These are phyloP conservation scores for Hyphantria cunea DNA, from an alignment of 1,140 invertebrate species.

Conservation along the genomic window DNA sequence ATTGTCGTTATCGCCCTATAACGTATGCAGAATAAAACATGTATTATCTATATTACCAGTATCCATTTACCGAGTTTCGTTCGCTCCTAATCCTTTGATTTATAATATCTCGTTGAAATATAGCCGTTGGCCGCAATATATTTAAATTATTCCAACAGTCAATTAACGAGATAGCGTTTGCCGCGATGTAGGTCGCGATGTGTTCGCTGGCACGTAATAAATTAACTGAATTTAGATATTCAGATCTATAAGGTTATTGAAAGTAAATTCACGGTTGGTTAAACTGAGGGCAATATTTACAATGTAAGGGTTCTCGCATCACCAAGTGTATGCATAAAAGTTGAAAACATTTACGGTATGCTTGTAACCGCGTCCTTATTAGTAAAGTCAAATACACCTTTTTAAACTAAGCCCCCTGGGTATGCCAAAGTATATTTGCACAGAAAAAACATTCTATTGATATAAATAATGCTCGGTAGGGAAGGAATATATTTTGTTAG, in stretches of 20 bases:
- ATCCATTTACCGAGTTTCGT: conserved; percentile 69
- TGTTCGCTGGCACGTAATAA: conserved; percentile 41
- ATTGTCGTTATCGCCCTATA: conserved; percentile 74
- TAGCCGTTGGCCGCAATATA: conserved; percentile 69
- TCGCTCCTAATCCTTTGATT: conserved; percentile 76
- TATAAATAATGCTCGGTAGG: conserved; percentile 70
- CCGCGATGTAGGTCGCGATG: conserved; percentile 47
- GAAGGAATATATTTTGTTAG: conserved; percentile 70
- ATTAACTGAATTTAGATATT: conserved; percentile 44
- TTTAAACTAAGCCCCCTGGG: conserved; percentile 58
- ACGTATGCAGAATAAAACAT: conserved; percentile 75
- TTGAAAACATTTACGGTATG: conserved; percentile 45
- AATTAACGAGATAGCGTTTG: conserved; percentile 78
- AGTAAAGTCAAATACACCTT: conserved; percentile 78
- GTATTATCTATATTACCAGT: conserved; percentile 67
- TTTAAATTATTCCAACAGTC: conserved; percentile 78
- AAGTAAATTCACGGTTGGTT: not conserved
- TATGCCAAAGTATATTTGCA: conserved; percentile 65
- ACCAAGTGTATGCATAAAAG: conserved; percentile 39
- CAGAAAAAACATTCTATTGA: conserved; percentile 74
- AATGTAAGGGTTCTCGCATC: conserved; percentile 10
- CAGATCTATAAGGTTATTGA: not conserved
- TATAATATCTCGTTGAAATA: conserved; percentile 72
- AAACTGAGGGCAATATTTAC: conserved; percentile 14
- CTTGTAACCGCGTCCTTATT: conserved; percentile 67